A percentile compares a stretch with the other conserved stretches of the same genome.
These are phyloP conservation scores for Gavialis gangeticus DNA, from an alignment of 2,113 vertebrate species.

Conservation along the genomic window DNA sequence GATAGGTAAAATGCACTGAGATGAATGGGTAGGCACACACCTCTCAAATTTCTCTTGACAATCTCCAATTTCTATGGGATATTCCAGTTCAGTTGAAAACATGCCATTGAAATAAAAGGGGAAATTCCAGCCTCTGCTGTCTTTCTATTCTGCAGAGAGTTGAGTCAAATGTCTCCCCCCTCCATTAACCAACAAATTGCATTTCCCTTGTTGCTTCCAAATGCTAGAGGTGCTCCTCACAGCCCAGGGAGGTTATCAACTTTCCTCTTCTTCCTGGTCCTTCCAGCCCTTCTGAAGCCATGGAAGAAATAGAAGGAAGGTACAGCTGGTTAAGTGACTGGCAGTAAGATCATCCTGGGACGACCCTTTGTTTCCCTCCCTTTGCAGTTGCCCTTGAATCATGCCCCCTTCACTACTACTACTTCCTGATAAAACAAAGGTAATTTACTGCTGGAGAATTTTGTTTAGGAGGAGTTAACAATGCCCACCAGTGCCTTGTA, in stretches of 20 bases:
- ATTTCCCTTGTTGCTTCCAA: neutral
- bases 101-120: neutral
- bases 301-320: neutral
- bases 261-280: neutral
- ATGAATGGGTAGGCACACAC: neutral
- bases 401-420: neutral
- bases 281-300: neutral
- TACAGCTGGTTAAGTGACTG: neutral
- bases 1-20: neutral
- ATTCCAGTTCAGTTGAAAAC: neutral
- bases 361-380: neutral
- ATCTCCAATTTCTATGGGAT: neutral
- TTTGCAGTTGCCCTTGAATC: neutral
- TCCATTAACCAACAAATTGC: neutral
- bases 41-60: neutral
- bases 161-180: neutral
- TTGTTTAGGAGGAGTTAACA: neutral
- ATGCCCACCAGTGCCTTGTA: neutral
- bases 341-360: neutral
- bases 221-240: neutral
- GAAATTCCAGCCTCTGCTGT: neutral
- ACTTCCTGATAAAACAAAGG: neutral
- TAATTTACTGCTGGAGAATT: neutral
- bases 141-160: neutral
- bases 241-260: neutral